phyloP scores from a whole-genome alignment of 37 sponge, comb jelly and placozoan species.

The Theonella swinhoei region DNA sequence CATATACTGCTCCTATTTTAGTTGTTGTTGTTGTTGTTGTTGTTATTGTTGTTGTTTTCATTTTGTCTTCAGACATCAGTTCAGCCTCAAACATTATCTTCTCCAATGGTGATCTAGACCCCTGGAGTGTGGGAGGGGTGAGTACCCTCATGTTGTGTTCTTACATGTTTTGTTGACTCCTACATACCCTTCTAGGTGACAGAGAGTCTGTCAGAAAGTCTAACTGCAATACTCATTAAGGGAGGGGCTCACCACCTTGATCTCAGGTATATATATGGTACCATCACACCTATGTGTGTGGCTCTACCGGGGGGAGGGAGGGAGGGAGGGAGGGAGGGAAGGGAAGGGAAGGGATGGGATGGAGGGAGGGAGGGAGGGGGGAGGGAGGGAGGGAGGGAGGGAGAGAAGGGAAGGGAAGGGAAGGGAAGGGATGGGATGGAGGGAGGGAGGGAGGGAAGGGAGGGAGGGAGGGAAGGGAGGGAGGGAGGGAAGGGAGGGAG shows the following conservation, averaged over 20 bases:
- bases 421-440: no score
- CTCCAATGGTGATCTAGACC: slow-evolving; percentile 90
- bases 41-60: no score
- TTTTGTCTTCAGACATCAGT: slow-evolving; percentile 35
- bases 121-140: slow-evolving; percentile 90
- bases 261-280: slow-evolving; percentile 56
- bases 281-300: not conserved
- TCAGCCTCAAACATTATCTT: slow-evolving; percentile 90
- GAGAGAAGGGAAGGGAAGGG: no score
- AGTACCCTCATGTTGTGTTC: not conserved
- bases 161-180: not conserved
- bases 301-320: no score
- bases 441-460: no score
- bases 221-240: slow-evolving; percentile 73
- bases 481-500: no score
- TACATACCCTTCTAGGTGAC: slow-evolving; percentile 32
- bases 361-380: no score
- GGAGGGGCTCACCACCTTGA: slow-evolving; percentile 95
- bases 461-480: no score
- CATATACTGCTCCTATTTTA: not conserved
- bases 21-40: not conserved
- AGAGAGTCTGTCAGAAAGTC: slow-evolving; percentile 48
- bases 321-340: no score
- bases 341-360: no score
- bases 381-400: no score